A percentile compares a stretch with the other conserved stretches of the same genome.
Evolutionary conservation across 92 coral and sea anemone species (phyloP).

Genomic region (Isaurus tuberculatus): DNA sequence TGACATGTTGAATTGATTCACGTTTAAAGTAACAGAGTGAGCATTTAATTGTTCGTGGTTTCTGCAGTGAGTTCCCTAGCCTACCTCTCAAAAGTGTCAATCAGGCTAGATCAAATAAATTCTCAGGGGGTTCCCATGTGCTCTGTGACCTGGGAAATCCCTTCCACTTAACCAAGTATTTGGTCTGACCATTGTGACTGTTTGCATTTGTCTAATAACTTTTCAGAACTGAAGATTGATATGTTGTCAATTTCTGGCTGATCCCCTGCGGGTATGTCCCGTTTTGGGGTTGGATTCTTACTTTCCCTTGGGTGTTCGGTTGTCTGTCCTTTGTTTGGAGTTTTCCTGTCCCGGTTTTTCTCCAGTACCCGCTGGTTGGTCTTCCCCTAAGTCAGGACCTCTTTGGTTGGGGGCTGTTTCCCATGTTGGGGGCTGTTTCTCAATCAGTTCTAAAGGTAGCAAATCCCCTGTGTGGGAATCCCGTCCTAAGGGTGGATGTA

Average conservation of each 20-base stretch:
- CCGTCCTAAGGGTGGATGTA: neutral
- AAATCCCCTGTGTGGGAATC: too few species aligned
- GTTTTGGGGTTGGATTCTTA: too few species aligned
- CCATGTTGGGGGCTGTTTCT: too few species aligned
- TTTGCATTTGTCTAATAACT: neutral
- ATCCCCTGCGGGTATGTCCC: neutral
- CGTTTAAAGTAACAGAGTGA: neutral
- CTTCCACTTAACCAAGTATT: neutral
- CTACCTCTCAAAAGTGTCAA: neutral
- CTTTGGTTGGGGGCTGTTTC: too few species aligned
- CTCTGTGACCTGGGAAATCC: neutral
- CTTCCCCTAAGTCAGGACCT: too few species aligned
- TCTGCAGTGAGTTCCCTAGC: too few species aligned
- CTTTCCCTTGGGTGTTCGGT: too few species aligned
- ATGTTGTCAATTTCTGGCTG: neutral
- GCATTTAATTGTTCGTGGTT: neutral
- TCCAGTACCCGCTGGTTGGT: too few species aligned
- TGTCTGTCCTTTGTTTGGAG: too few species aligned
- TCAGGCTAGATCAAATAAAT: neutral
- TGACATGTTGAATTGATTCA: neutral
- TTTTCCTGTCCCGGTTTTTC: too few species aligned
- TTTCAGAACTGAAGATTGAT: neutral
- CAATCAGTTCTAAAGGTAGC: too few species aligned
- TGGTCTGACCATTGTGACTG: neutral
- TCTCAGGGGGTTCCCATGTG: slow-evolving; percentile 16